These are phyloP conservation scores for Muscidifurax raptorellus DNA, from an alignment of 1,140 invertebrate species.

Conservation along the genomic window DNA sequence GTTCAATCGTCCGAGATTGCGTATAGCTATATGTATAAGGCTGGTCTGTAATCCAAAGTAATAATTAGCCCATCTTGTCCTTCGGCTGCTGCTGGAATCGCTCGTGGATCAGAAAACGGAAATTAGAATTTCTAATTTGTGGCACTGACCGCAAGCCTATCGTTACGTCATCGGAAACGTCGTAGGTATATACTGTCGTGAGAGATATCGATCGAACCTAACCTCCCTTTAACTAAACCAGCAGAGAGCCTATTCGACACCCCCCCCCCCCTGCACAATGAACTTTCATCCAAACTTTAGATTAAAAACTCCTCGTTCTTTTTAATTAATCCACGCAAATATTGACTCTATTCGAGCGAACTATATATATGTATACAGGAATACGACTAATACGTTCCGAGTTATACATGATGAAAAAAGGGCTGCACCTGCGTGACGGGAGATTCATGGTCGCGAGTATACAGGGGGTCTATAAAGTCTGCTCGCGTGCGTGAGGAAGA, in stretches of 20 bases:
- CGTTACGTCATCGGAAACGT: conserved; percentile 31
- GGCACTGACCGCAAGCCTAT: conserved; percentile 31
- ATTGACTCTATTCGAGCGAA: not conserved
- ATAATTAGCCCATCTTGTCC: conserved; percentile 26
- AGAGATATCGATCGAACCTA: conserved; percentile 36
- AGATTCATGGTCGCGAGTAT: no score
- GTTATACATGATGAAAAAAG: no score
- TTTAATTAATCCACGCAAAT: conserved; percentile 2
- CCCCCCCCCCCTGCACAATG: conserved; percentile 14
- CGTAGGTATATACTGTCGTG: not conserved
- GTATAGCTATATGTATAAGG: not conserved
- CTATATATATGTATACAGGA: not conserved
- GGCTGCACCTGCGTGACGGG: no score
- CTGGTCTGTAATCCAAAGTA: not conserved
- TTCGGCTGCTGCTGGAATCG: not conserved
- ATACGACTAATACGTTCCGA: no score
- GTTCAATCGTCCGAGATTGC: conserved; percentile 29
- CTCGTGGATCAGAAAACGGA: conserved; percentile 21
- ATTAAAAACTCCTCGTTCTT: not conserved
- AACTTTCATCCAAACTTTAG: conserved; percentile 8
- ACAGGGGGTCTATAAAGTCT: no score
- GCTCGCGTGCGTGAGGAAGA: no score
- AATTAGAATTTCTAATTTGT: conserved; percentile 48
- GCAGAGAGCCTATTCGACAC: conserved; percentile 11
- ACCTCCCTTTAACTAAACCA: not conserved